A percentile compares a stretch with the other conserved stretches of the same genome.
Evolutionary conservation across 1,140 invertebrate species (phyloP).

Genomic region (Hirudo medicinalis): DNA sequence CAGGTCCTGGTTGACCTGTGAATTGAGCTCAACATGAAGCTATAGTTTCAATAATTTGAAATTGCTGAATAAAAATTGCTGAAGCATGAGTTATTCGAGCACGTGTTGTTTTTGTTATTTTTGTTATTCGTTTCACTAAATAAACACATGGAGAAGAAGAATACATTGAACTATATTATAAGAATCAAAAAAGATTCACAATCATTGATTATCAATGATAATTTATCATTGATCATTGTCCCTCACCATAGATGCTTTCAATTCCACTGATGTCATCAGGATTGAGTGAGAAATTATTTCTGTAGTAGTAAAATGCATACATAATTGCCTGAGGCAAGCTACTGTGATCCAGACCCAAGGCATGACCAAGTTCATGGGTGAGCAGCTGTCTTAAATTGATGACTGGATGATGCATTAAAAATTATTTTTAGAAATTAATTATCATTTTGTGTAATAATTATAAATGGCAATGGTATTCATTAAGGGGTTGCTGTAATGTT

Average conservation of each 20-base stretch:
- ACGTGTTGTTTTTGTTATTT: too few species aligned
- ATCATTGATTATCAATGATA: neutral
- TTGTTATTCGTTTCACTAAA: too few species aligned
- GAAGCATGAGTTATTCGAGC: too few species aligned
- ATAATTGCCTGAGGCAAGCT: constrained; percentile 70
- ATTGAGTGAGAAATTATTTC: constrained; percentile 61
- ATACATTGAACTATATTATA: too few species aligned
- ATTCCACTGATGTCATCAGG: constrained; percentile 77
- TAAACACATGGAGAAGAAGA: too few species aligned
- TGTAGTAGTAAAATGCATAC: constrained; percentile 86
- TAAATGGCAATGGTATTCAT: too few species aligned
- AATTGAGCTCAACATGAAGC: too few species aligned
- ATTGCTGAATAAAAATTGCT: too few species aligned
- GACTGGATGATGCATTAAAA: constrained; percentile 29
- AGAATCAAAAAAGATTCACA: neutral
- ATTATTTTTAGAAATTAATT: constrained; percentile 3
- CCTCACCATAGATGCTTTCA: constrained; percentile 44
- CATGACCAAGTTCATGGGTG: constrained; percentile 86
- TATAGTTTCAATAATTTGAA: too few species aligned
- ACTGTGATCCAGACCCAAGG: constrained; percentile 77
- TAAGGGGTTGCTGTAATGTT: too few species aligned
- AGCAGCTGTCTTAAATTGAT: constrained; percentile 69
- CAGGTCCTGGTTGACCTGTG: too few species aligned
- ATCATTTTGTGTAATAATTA: neutral
- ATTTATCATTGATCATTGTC: too few species aligned